Percentiles rank a stretch among this genome's conserved stretches.
Conservation (phyloP, 2,888 invertebrate species). For the Drosophila nr. perissopoda region DNA sequence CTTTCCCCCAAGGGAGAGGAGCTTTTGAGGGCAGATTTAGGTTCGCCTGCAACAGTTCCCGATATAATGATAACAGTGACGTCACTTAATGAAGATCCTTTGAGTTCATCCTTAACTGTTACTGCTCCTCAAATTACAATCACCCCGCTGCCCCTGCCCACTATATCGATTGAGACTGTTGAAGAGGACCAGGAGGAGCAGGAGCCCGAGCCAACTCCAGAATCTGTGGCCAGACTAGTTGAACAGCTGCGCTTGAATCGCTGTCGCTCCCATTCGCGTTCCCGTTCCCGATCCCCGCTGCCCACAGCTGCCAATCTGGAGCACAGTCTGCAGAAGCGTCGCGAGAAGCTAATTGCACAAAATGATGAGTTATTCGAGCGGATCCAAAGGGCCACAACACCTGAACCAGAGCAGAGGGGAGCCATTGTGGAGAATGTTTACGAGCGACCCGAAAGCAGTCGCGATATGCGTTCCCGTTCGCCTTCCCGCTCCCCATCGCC, state of each 20-base stretch:
- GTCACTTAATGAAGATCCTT: not conserved
- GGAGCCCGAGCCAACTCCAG: conserved; percentile 58
- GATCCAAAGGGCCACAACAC: conserved; percentile 60
- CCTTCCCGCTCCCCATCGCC: conserved; percentile 62
- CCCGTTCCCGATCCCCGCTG: conserved; percentile 67
- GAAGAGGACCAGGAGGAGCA: conserved; percentile 37
- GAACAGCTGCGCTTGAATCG: conserved; percentile 70
- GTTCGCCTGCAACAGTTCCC: not conserved
- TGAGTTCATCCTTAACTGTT: not conserved
- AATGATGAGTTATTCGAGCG: conserved; percentile 71
- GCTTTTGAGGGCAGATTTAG: too few species aligned
- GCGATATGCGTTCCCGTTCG: conserved; percentile 62
- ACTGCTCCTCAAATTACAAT: not conserved
- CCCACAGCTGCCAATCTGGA: conserved; percentile 69
- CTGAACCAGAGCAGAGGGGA: conserved; percentile 58
- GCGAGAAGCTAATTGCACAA: conserved; percentile 71
- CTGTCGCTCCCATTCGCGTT: conserved; percentile 59
- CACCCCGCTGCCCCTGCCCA: conserved; percentile 16
- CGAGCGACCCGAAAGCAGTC: conserved; percentile 32
- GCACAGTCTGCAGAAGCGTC: conserved; percentile 67
- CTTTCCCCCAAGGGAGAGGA: not conserved
- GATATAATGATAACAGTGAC: not conserved
- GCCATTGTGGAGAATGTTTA: conserved; percentile 60
- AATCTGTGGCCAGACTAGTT: conserved; percentile 65
- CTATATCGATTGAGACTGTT: conserved; percentile 53